A percentile compares a stretch with the other conserved stretches of the same genome.
Conservation (phyloP, 2,797 vertebrate genomes). For the Chaunax sp. region DNA sequence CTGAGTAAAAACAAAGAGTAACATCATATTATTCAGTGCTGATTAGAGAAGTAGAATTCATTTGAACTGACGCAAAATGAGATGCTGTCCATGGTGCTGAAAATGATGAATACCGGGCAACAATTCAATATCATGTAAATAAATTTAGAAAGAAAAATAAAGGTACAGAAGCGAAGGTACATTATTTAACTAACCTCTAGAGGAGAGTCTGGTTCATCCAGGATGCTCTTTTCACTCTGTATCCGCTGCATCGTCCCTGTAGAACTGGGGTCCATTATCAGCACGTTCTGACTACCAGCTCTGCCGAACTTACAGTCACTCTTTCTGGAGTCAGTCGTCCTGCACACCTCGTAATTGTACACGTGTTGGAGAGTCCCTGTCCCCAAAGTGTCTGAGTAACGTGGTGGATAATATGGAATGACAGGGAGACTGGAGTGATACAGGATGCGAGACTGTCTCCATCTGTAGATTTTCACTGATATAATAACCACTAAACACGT, state of each 20-base stretch:
- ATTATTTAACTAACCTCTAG: not conserved
- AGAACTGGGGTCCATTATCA: conserved; percentile 44
- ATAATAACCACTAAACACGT: too few species aligned
- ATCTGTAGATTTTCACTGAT: too few species aligned
- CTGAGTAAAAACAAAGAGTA: too few species aligned
- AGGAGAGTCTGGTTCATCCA: conserved; percentile 3
- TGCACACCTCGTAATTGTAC: conserved; percentile 56
- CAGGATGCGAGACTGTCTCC: conserved; percentile 35
- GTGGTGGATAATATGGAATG: conserved; percentile 68
- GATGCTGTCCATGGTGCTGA: conserved; percentile 23
- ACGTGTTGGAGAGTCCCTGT: conserved; percentile 57
- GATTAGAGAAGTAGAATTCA: too few species aligned
- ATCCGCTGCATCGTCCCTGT: conserved; percentile 40
- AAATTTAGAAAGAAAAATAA: not conserved
- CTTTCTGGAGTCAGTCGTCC: conserved; percentile 61
- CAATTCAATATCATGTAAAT: too few species aligned
- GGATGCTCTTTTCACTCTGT: conserved; percentile 31
- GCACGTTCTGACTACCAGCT: conserved; percentile 37
- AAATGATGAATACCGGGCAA: not conserved
- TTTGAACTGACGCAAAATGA: too few species aligned
- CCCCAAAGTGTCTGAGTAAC: conserved; percentile 61
- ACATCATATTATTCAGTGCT: too few species aligned
- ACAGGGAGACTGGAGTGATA: conserved; percentile 59
- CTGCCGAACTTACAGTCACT: conserved; percentile 12
- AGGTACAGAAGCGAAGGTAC: not conserved